These are phyloP conservation scores for Cinara cedri DNA, from an alignment of 2,888 invertebrate species.

Conservation along the genomic window DNA sequence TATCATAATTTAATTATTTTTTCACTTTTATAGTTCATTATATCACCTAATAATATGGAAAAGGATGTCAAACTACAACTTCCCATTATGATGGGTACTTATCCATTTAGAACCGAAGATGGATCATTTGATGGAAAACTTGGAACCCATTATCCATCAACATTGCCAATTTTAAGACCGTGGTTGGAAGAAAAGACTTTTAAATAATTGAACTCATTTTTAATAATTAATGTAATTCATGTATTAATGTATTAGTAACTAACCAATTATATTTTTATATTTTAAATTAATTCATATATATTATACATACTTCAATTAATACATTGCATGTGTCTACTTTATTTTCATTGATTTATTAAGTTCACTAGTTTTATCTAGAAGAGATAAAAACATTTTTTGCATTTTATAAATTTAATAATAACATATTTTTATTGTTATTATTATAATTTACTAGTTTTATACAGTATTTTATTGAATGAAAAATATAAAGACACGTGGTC, in stretches of 20 bases:
- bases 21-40: constrained; percentile 75
- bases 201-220: constrained; percentile 60
- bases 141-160: constrained; percentile 91
- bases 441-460: too few species aligned
- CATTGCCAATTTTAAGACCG: constrained; percentile 87
- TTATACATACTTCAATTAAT: constrained; percentile 20
- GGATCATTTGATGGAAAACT: constrained; percentile 68
- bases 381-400: too few species aligned
- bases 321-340: background rate
- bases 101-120: constrained; percentile 77
- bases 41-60: constrained; percentile 88
- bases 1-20: background rate
- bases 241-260: constrained; percentile 20
- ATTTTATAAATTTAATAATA: background rate
- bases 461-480: too few species aligned
- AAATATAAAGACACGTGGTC: too few species aligned
- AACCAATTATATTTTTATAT: constrained; percentile 34
- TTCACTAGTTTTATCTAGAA: background rate
- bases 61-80: constrained; percentile 90
- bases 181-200: constrained; percentile 79
- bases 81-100: constrained; percentile 90
- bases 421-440: background rate
- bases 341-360: background rate
- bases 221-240: constrained; percentile 29
- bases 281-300: constrained; percentile 38